Evolutionary conservation across 2,113 vertebrate species (phyloP).

Genomic region (Cricetomys ansorgei): DNA sequence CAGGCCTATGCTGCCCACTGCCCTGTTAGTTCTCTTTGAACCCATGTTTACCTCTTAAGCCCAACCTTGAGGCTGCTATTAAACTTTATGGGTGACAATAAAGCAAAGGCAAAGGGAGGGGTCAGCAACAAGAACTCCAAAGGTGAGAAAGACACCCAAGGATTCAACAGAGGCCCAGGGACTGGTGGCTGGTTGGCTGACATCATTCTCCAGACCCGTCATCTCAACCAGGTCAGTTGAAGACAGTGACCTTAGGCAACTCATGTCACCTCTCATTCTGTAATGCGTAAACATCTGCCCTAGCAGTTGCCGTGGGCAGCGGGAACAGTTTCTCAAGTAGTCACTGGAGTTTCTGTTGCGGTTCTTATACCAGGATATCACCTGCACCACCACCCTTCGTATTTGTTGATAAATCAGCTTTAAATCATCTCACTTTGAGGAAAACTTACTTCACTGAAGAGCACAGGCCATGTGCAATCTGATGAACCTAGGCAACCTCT

Average conservation of each 20-base stretch:
- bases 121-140: not conserved
- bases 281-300: not conserved
- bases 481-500: not conserved
- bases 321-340: not conserved
- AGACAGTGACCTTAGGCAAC: not conserved
- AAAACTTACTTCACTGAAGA: not conserved
- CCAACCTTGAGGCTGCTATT: not conserved
- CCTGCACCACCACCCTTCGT: not conserved
- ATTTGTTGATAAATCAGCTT: not conserved
- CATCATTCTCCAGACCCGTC: not conserved
- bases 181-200: fast-evolving
- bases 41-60: not conserved
- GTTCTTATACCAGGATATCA: not conserved
- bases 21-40: not conserved
- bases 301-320: not conserved
- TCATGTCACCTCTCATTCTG: not conserved
- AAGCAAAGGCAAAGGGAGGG: not conserved
- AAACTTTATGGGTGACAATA: not conserved
- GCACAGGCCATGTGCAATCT: not conserved
- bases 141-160: not conserved
- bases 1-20: not conserved
- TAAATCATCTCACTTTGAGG: not conserved
- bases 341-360: not conserved
- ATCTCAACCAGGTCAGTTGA: not conserved
- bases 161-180: not conserved